A percentile compares a stretch with the other conserved stretches of the same genome.
Evolutionary conservation across 1,140 invertebrate species (phyloP).

Genomic region (Dreissena rostriformis): DNA sequence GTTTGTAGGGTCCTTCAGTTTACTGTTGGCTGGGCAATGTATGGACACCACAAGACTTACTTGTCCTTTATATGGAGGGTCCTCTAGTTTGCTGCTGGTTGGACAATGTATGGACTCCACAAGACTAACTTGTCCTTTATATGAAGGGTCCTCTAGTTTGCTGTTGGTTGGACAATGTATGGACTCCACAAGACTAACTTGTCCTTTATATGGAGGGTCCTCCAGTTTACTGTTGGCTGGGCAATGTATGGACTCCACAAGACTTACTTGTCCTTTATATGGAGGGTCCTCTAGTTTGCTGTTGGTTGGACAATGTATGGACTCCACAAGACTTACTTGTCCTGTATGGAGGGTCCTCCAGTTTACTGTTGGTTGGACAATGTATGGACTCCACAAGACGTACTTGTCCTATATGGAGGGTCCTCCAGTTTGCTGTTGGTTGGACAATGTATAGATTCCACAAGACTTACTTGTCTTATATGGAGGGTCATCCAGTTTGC

Average conservation of each 20-base stretch:
- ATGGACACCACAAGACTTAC: slow-evolving; percentile 42
- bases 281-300: slow-evolving; percentile 68
- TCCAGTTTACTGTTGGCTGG: slow-evolving; percentile 60
- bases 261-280: slow-evolving; percentile 69
- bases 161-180: slow-evolving; percentile 66
- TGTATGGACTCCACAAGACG: slow-evolving; percentile 35
- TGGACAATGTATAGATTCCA: slow-evolving; percentile 61
- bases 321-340: slow-evolving; percentile 57
- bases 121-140: slow-evolving; percentile 65
- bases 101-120: slow-evolving; percentile 67
- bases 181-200: slow-evolving; percentile 46
- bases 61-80: slow-evolving; percentile 74
- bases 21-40: slow-evolving; percentile 65
- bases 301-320: slow-evolving; percentile 64
- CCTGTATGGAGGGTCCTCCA: slow-evolving; percentile 72
- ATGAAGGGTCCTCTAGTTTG: slow-evolving; percentile 69
- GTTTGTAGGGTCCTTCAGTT: slow-evolving; percentile 70
- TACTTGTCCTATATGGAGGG: slow-evolving; percentile 73
- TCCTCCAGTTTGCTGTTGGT: slow-evolving; percentile 64
- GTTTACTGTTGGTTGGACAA: slow-evolving; percentile 62
- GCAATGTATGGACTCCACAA: slow-evolving; percentile 58
- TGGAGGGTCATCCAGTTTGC: slow-evolving; percentile 69
- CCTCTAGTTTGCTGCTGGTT: slow-evolving; percentile 59
- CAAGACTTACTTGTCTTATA: slow-evolving; percentile 67
- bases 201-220: slow-evolving; percentile 73